These are phyloP conservation scores for Orgyia antiqua DNA, from an alignment of 2,888 invertebrate species.

Conservation along the genomic window DNA sequence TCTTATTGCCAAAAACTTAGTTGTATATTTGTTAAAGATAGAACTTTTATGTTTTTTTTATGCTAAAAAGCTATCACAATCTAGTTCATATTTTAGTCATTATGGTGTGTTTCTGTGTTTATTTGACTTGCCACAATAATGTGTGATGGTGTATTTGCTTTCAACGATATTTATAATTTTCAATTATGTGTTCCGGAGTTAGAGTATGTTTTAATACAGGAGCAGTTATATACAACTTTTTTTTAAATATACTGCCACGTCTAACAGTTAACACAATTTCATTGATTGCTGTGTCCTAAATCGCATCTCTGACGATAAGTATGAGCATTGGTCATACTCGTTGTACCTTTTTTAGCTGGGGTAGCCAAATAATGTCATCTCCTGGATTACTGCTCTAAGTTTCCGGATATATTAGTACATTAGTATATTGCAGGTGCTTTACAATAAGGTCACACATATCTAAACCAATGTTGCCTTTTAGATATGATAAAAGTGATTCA, in stretches of 20 bases:
- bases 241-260: too few species aligned
- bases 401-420: slow-evolving; percentile 51
- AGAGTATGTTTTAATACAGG: too few species aligned
- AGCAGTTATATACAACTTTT: too few species aligned
- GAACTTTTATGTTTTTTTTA: slow-evolving; percentile 52
- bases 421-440: slow-evolving; percentile 73
- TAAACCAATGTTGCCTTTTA: slow-evolving; percentile 76
- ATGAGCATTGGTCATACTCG: too few species aligned
- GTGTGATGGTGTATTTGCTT: slow-evolving; percentile 75
- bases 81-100: slow-evolving; percentile 76
- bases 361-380: too few species aligned
- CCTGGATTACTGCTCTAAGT: too few species aligned
- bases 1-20: slow-evolving; percentile 77
- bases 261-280: too few species aligned
- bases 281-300: too few species aligned
- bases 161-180: slow-evolving; percentile 52
- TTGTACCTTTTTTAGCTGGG: too few species aligned
- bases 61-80: slow-evolving; percentile 66
- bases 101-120: slow-evolving; percentile 73
- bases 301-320: too few species aligned
- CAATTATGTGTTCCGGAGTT: slow-evolving; percentile 56
- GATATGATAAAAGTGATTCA: slow-evolving; percentile 65
- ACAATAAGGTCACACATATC: slow-evolving; percentile 70
- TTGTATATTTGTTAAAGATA: slow-evolving; percentile 54
- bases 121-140: slow-evolving; percentile 48